Evolutionary conservation across 1,140 invertebrate species (phyloP).

Genomic region (Diorhabda sublineata): DNA sequence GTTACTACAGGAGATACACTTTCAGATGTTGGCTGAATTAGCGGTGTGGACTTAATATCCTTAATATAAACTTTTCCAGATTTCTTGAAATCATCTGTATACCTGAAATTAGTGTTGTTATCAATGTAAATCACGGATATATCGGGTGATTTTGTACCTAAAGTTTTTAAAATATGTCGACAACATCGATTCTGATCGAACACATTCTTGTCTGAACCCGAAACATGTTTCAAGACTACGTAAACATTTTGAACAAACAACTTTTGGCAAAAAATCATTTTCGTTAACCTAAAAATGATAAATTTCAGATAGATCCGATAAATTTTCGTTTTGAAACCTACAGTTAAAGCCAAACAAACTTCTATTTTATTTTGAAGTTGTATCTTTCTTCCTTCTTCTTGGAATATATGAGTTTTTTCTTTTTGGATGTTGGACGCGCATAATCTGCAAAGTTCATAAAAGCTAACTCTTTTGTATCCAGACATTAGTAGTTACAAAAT

Average conservation of each 20-base stretch:
- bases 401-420: slow-evolving; percentile 62
- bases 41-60: slow-evolving; percentile 44
- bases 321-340: slow-evolving; percentile 37
- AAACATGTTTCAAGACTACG: slow-evolving; percentile 59
- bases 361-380: slow-evolving; percentile 62
- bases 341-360: slow-evolving; percentile 59
- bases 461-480: slow-evolving; percentile 62
- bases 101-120: slow-evolving; percentile 45
- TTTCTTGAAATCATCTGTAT: slow-evolving; percentile 59
- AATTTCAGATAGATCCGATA: slow-evolving; percentile 13
- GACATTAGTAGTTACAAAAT: slow-evolving; percentile 15
- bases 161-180: slow-evolving; percentile 61
- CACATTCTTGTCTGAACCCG: slow-evolving; percentile 61
- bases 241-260: slow-evolving; percentile 62
- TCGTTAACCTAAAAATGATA: slow-evolving; percentile 56
- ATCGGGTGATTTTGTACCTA: slow-evolving; percentile 40
- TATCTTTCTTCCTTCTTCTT: slow-evolving; percentile 59
- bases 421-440: slow-evolving; percentile 62
- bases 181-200: slow-evolving; percentile 63
- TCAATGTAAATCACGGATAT: neutral
- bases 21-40: slow-evolving; percentile 15
- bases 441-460: slow-evolving; percentile 65
- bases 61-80: slow-evolving; percentile 62
- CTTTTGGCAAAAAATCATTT: slow-evolving; percentile 66
- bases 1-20: slow-evolving; percentile 17